These are phyloP conservation scores for Myotis davidii DNA, from an alignment of 2,113 vertebrate genomes.

Conservation along the genomic window DNA sequence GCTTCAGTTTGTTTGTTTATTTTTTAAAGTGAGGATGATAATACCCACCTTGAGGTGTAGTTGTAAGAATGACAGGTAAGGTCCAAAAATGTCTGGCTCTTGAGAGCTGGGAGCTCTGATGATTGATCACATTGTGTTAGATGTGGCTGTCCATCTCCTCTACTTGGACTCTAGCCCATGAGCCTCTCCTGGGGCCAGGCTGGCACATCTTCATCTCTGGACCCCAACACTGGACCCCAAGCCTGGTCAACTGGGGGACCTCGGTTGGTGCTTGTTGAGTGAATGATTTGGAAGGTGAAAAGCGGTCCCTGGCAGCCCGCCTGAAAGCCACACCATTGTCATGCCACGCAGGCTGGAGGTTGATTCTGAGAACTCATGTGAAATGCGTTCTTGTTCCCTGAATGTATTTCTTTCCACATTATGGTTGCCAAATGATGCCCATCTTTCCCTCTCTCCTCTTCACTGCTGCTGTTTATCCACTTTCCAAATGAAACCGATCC, in stretches of 20 bases:
- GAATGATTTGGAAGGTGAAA: background rate
- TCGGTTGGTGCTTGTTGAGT: conserved; percentile 1
- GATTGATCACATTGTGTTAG: background rate
- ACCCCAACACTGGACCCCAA: background rate
- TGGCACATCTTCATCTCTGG: background rate
- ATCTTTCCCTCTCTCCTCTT: background rate
- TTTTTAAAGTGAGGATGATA: background rate
- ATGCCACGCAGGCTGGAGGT: background rate
- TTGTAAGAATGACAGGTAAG: background rate
- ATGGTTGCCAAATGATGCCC: background rate
- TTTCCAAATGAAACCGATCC: background rate
- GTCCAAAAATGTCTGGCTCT: background rate
- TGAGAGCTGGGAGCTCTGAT: background rate
- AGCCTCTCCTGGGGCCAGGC: background rate
- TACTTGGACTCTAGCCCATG: background rate
- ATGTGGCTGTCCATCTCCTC: background rate
- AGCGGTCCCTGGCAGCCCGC: background rate
- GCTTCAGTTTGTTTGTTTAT: background rate
- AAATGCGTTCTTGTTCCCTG: conserved; percentile 5
- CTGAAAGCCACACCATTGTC: background rate
- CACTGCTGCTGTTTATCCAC: background rate
- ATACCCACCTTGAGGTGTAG: background rate
- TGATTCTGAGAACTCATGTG: background rate
- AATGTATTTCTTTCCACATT: background rate
- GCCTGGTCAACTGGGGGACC: background rate